Conservation (phyloP, 2,888 invertebrate species). For the Diarsia mendica region DNA sequence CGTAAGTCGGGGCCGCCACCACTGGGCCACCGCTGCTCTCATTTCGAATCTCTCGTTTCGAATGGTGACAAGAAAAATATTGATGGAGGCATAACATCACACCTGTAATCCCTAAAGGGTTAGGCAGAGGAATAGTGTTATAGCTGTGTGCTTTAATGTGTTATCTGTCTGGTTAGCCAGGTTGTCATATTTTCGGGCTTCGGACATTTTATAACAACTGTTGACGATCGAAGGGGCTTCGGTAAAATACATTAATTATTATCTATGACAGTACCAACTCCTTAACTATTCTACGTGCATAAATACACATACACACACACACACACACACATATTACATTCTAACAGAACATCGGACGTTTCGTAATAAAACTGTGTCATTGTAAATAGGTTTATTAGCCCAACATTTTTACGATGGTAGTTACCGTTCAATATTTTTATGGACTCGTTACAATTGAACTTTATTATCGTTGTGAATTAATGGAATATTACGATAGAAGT, state of each 20-base stretch:
- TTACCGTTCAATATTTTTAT: conserved; percentile 61
- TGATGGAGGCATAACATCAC: too few species aligned
- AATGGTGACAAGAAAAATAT: background rate
- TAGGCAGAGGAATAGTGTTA: too few species aligned
- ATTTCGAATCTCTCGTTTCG: too few species aligned
- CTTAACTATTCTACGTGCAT: conserved; percentile 15
- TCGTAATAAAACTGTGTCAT: conserved; percentile 59
- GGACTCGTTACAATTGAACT: conserved; percentile 57
- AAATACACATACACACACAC: conserved; percentile 46
- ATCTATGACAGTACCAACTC: background rate
- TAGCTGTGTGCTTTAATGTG: too few species aligned
- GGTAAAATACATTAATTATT: too few species aligned
- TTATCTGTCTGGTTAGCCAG: too few species aligned
- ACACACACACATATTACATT: conserved; percentile 52
- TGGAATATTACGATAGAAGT: conserved; percentile 38
- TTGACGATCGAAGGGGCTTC: too few species aligned
- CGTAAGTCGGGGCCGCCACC: too few species aligned
- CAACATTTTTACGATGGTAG: conserved; percentile 53
- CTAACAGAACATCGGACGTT: conserved; percentile 31
- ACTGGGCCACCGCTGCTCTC: too few species aligned
- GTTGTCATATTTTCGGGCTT: too few species aligned
- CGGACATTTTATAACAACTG: too few species aligned
- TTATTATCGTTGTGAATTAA: conserved; percentile 53
- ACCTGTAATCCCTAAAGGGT: too few species aligned
- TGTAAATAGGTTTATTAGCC: conserved; percentile 62